A percentile compares a stretch with the other conserved stretches of the same genome.
Conservation (phyloP, 2,888 invertebrate genomes). For the Andrena marginata region DNA sequence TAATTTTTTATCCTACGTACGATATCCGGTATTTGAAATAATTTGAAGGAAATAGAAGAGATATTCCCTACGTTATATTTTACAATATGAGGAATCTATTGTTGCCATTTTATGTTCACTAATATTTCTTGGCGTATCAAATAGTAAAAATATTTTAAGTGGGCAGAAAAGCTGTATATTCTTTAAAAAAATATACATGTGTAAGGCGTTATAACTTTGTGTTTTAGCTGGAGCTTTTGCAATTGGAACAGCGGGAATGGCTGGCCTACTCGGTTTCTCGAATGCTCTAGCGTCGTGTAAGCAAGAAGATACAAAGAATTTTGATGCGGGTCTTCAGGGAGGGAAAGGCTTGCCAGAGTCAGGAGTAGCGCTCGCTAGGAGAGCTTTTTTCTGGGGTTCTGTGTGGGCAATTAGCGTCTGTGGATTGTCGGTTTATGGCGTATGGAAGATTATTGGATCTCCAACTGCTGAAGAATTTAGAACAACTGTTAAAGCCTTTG, state of each 20-base stretch:
- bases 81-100: too few species aligned
- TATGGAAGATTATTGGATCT: conserved; percentile 96
- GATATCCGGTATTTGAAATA: too few species aligned
- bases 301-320: conserved; percentile 92
- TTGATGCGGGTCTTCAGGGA: conserved; percentile 90
- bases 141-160: too few species aligned
- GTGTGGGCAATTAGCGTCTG: conserved; percentile 95
- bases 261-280: conserved; percentile 93
- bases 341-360: conserved; percentile 89
- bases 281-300: conserved; percentile 91
- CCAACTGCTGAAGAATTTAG: conserved; percentile 94
- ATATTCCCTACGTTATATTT: too few species aligned
- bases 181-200: not conserved
- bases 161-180: not conserved
- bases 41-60: too few species aligned
- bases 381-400: conserved; percentile 95
- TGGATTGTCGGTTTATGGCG: conserved; percentile 91
- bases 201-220: not conserved
- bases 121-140: too few species aligned
- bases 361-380: conserved; percentile 91
- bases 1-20: too few species aligned
- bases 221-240: conserved; percentile 89
- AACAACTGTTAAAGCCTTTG: conserved; percentile 90
- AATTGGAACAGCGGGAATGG: conserved; percentile 91
- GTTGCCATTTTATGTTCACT: too few species aligned